Conservation (phyloP, 2,888 invertebrate genomes). For the Dugesia japonica region DNA sequence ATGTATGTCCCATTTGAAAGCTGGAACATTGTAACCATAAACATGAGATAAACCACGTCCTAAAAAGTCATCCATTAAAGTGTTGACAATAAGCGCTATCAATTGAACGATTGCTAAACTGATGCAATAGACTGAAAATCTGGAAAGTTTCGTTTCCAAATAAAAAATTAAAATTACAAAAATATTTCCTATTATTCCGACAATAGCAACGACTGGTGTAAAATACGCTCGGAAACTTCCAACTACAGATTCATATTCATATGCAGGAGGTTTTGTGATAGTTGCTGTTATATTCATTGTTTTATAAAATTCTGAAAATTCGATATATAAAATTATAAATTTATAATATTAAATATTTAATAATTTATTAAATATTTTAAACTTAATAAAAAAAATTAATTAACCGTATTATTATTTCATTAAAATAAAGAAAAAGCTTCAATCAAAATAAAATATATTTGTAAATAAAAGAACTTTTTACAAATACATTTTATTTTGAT, state of each 20-base stretch:
- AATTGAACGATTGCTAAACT: slow-evolving; percentile 30
- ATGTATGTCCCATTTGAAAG: slow-evolving; percentile 31
- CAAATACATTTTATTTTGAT: no score
- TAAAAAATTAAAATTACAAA: slow-evolving; percentile 30
- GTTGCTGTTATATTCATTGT: no score
- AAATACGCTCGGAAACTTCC: slow-evolving; percentile 27
- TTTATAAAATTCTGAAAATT: no score
- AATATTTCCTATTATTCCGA: slow-evolving; percentile 30
- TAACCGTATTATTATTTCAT: no score
- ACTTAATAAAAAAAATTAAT: no score
- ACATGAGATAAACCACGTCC: slow-evolving; percentile 27
- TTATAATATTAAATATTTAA: no score
- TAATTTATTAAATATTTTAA: no score
- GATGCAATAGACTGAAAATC: slow-evolving; percentile 33
- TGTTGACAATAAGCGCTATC: slow-evolving; percentile 30
- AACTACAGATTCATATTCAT: neutral
- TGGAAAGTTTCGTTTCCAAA: neutral
- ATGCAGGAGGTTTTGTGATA: neutral
- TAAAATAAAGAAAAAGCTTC: no score
- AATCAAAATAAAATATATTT: no score
- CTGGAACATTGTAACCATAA: neutral
- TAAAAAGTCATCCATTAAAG: slow-evolving; percentile 33
- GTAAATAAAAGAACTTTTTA: no score
- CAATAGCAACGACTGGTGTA: slow-evolving; percentile 26
- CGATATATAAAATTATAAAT: no score